Base-by-base conservation (phyloP, 2,113 vertebrate genomes). In the Epinephelus moara region DNA sequence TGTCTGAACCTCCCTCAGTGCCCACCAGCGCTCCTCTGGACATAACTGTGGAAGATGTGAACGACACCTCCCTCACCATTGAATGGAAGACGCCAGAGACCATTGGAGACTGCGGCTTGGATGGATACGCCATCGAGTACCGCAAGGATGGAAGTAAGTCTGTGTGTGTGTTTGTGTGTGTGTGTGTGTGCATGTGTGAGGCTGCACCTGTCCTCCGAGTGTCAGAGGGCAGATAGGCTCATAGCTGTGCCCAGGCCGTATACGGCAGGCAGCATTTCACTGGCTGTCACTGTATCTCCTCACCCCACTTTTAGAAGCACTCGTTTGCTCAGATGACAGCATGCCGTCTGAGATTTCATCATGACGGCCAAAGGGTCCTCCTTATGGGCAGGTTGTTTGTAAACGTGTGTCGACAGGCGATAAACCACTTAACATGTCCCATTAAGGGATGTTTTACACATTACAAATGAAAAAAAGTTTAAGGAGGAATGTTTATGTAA, bases 81-180 rank as follows among this genome's bases (percentile, higher is more conserved):
- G 96, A 94, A 71, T 99, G 98, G 98, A 96, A 91, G 56, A 84
- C 94, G 4, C 97, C 97, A 0, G 96, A 97, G 88, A 93, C 80
- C 53, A 92, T 89, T 0, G 97, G 97, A 71, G 83, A 62, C 50
- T 89, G 91, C 0, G 94, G 94, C 25, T 85, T 98, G 76, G 95
- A 96, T 33, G 98, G 98, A 92, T 99, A 97, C 10, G 15, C 95
- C 37, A 69, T 99, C 62, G 97, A 99, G 85, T 94, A 96, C 92
- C 89, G 96, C 94, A 95, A 96, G 88, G 96, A 98, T 84, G 97
- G 97, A 95, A 96, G 97, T 99, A 93, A 90, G 97, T 91, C 63
- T 59, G 30, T 15, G n/a, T 45, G 4, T 40, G 69, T 50, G 12
- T 52, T 45, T 23, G 33, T 52, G 19, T 84, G 85, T 23, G 33